These are phyloP conservation scores for Dusona sp. DNA, from an alignment of 2,888 invertebrate genomes.

Conservation along the genomic window DNA sequence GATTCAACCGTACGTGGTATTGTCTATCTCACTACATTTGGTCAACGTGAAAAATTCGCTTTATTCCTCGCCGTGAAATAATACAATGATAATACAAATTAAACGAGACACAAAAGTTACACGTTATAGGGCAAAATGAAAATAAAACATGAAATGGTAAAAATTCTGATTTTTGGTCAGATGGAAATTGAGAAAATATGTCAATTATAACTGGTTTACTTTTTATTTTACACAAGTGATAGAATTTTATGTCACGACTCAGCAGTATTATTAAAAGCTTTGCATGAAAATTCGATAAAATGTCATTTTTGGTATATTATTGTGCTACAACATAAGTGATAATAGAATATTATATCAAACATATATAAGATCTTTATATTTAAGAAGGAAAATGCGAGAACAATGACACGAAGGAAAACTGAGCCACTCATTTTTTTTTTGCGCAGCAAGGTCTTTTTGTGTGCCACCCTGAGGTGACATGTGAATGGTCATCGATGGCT, in stretches of 20 bases:
- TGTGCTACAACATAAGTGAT: not conserved
- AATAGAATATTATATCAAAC: constrained; percentile 5
- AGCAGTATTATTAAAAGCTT: not conserved
- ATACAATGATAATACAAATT: constrained; percentile 46
- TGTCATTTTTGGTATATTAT: not conserved
- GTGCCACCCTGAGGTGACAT: constrained; percentile 49
- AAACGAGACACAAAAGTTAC: not conserved
- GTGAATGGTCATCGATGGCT: constrained; percentile 68
- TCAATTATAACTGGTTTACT: not conserved
- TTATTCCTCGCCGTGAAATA: constrained; percentile 35
- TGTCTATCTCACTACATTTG: constrained; percentile 28
- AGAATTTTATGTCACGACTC: not conserved
- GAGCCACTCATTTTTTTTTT: constrained; percentile 44
- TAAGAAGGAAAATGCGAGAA: constrained; percentile 23
- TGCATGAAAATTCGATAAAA: not conserved
- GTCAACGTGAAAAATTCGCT: constrained; percentile 34
- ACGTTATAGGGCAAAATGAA: not conserved
- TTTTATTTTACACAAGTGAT: not conserved
- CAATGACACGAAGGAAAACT: constrained; percentile 42
- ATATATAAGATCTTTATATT: constrained; percentile 23
- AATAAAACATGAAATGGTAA: constrained; percentile 23
- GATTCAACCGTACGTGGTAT: constrained; percentile 22
- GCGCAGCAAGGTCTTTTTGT: constrained; percentile 44
- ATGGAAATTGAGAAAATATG: not conserved
- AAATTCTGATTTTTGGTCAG: constrained; percentile 3